Percentiles rank a stretch among this genome's conserved stretches.
phyloP scores from a whole-genome alignment of 2,113 vertebrate species.

The Herpetotheres cachinnans region DNA sequence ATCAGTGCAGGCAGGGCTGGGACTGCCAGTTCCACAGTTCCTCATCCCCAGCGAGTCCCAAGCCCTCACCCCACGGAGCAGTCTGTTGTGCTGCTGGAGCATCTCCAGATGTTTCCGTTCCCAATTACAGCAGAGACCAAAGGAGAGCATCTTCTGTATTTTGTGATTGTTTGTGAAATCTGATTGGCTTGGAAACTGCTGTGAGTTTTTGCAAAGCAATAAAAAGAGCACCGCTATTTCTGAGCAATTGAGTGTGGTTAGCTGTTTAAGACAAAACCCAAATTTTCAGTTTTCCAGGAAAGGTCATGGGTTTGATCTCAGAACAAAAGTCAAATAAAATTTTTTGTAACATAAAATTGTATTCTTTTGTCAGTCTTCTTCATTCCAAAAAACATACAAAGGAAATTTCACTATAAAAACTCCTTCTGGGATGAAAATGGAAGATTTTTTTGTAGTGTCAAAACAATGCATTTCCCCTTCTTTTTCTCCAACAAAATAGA shows the following conservation, averaged over 20 bases:
- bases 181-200: not conserved
- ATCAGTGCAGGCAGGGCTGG: fast-evolving
- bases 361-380: not conserved
- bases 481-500: not conserved
- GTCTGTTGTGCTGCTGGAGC: fast-evolving
- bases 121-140: not conserved
- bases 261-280: not conserved
- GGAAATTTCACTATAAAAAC: not conserved
- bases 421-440: not conserved
- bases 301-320: not conserved
- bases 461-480: not conserved
- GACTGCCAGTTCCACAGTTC: not conserved
- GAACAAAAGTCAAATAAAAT: not conserved
- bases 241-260: not conserved
- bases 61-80: fast-evolving
- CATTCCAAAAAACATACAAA: not conserved
- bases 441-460: not conserved
- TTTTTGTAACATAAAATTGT: not conserved
- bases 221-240: not conserved
- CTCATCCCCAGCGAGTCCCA: not conserved
- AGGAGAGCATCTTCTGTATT: not conserved
- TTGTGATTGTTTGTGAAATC: not conserved
- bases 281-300: not conserved
- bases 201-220: not conserved
- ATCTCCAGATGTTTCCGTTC: not conserved